Conservation (phyloP, 2,888 invertebrate species). For the Drosophila niveifrons region DNA sequence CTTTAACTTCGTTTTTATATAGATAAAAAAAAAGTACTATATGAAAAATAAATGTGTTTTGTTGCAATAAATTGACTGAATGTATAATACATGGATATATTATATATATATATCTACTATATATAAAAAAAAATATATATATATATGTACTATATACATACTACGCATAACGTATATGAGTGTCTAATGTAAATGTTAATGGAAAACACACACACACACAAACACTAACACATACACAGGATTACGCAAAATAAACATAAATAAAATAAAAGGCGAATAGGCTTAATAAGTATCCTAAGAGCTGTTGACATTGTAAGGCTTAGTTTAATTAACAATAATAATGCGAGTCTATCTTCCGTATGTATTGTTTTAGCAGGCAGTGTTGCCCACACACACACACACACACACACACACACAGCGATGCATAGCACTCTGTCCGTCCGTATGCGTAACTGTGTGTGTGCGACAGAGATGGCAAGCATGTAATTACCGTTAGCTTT, state of each 20-base stretch:
- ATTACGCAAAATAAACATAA: slow-evolving; percentile 2
- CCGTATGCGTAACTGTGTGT: slow-evolving; percentile 38
- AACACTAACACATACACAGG: slow-evolving; percentile 2
- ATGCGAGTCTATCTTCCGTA: slow-evolving; percentile 15
- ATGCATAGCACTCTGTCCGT: slow-evolving; percentile 61
- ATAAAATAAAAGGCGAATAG: slow-evolving; percentile 27
- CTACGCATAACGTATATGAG: slow-evolving; percentile 43
- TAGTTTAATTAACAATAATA: slow-evolving; percentile 39
- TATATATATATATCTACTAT: slow-evolving; percentile 29
- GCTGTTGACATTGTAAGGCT: slow-evolving; percentile 43
- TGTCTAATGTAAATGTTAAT: slow-evolving; percentile 60
- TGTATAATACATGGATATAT: slow-evolving; percentile 52
- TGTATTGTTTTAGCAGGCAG: slow-evolving; percentile 31
- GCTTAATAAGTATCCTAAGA: slow-evolving; percentile 33
- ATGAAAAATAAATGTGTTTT: slow-evolving; percentile 37
- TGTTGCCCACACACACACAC: slow-evolving; percentile 29
- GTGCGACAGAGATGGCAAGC: slow-evolving; percentile 23
- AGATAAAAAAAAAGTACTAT: background rate
- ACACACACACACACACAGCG: slow-evolving; percentile 25
- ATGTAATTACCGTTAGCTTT: slow-evolving; percentile 48
- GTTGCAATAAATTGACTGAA: slow-evolving; percentile 78
- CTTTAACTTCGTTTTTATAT: slow-evolving; percentile 28
- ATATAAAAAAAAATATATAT: slow-evolving; percentile 22
- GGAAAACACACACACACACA: background rate
- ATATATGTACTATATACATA: slow-evolving; percentile 30